Base-by-base conservation (phyloP, 2,888 invertebrate species). In the Ennomos fuscantarius region DNA sequence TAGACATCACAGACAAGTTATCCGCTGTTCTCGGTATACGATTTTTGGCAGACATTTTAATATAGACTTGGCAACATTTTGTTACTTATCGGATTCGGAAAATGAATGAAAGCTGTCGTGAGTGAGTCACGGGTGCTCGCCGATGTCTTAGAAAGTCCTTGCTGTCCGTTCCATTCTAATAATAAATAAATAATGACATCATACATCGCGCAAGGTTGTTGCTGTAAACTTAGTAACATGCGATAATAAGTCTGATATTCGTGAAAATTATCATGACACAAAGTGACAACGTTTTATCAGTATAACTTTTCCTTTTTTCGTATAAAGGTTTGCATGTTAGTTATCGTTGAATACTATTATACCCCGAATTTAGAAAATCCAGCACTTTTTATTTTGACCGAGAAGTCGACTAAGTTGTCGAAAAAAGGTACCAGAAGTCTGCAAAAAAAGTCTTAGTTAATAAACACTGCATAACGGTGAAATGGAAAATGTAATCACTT, bases 101-200 rank as follows among this genome's bases (percentile, higher is more conserved):
- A 88, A 87, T 90, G 89, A 91, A 91, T 89, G 90, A 89, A 89
- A 87, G 84, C 82, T 82, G 86, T 79, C 83, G 78, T 42, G 48
- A 8, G 47, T 84, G 86, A 87, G 69, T 88, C 86, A 87, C 66
- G 62, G 66, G 43, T 66, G 63, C 61, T 60, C 68, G 70, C 68
- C 47, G 44, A 44, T 43, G 55, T 49, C 55, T 58, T 78, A 73
- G 72, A 72, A 72, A 78, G 79, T 75, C 79, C 80, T 82, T 78
- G 74, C 69, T 72, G 69, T 69, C 72, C 64, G 60, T 69, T 66
- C 60, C 46, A 48, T 63, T 64, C 52, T 61, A 60, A 48, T 62
- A 45, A 46, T 62, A 62, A 60, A 69, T 63, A 62, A 55, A 58
- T 66, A 62, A 64, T 72, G 71, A 72, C 66, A 72, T 73, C 70